phyloP scores from a whole-genome alignment of 2,797 vertebrate genomes.

The Dipus sagitta region DNA sequence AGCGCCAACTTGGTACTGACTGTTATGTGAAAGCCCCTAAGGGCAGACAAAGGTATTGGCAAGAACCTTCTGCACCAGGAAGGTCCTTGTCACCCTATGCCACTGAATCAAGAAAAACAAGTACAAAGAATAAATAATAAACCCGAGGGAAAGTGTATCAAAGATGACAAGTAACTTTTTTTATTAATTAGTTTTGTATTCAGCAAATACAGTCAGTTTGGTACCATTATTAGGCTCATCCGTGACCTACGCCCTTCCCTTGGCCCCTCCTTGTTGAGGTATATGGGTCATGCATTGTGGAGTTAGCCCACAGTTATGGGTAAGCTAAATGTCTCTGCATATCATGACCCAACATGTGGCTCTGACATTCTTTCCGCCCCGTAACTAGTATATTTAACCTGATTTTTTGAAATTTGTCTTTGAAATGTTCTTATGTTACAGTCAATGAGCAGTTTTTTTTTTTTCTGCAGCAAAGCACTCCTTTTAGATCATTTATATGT shows the following conservation, averaged over 20 bases:
- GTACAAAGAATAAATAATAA: background rate
- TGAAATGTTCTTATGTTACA: constrained; percentile 23
- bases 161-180: constrained; percentile 18
- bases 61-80: constrained; percentile 65
- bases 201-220: no score
- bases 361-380: no score
- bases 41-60: constrained; percentile 74
- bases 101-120: constrained; percentile 69
- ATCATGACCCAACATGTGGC: no score
- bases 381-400: background rate
- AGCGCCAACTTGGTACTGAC: constrained; percentile 48
- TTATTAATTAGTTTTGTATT: no score
- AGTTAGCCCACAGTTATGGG: no score
- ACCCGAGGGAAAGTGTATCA: constrained; percentile 9
- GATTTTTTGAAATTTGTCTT: background rate
- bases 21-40: constrained; percentile 72
- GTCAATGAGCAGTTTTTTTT: background rate
- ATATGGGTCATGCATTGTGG: no score
- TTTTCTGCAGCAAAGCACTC: constrained; percentile 36
- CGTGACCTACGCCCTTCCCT: no score
- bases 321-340: no score
- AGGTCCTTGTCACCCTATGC: constrained; percentile 54
- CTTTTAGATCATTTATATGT: constrained; percentile 1
- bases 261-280: no score
- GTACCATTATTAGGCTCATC: no score